Evolutionary conservation across 2,113 vertebrate species (phyloP).

Genomic region (Labeo rohita): DNA sequence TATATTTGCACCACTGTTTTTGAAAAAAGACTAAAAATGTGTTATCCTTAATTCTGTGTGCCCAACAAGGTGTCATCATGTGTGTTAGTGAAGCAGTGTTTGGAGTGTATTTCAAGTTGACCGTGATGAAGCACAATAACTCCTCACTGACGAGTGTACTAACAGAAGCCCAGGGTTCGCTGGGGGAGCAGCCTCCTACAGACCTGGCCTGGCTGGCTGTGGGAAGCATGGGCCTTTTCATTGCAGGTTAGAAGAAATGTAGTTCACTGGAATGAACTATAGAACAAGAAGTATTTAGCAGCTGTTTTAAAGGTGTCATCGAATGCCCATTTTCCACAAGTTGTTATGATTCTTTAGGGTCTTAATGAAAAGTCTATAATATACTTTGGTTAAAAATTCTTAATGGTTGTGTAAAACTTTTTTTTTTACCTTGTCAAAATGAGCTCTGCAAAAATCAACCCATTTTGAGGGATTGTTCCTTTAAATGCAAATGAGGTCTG

Average conservation of each 20-base stretch:
- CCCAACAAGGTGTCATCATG: slow-evolving; percentile 82
- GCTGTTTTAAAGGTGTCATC: background rate
- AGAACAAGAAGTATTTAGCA: background rate
- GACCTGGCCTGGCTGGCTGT: slow-evolving; percentile 86
- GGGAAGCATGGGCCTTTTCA: slow-evolving; percentile 86
- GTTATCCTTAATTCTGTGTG: background rate
- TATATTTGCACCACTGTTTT: background rate
- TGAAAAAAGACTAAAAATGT: background rate
- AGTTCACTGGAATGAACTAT: background rate
- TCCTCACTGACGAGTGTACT: slow-evolving; percentile 54
- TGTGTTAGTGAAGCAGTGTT: slow-evolving; percentile 81
- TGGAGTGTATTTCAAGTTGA: slow-evolving; percentile 86
- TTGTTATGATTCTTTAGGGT: too few species aligned
- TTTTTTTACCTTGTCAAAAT: too few species aligned
- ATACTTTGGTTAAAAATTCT: too few species aligned
- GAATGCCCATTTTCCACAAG: too few species aligned
- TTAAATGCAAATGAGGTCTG: too few species aligned
- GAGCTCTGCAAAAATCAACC: too few species aligned
- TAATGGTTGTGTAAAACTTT: too few species aligned
- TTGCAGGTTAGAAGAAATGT: slow-evolving; percentile 76
- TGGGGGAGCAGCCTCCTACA: slow-evolving; percentile 19
- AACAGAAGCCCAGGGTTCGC: background rate
- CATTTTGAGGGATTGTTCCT: too few species aligned
- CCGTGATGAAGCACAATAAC: slow-evolving; percentile 60
- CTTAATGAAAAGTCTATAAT: too few species aligned